These are phyloP conservation scores for Poeciliopsis gracilis DNA, from an alignment of 2,797 vertebrate species.

Conservation along the genomic window DNA sequence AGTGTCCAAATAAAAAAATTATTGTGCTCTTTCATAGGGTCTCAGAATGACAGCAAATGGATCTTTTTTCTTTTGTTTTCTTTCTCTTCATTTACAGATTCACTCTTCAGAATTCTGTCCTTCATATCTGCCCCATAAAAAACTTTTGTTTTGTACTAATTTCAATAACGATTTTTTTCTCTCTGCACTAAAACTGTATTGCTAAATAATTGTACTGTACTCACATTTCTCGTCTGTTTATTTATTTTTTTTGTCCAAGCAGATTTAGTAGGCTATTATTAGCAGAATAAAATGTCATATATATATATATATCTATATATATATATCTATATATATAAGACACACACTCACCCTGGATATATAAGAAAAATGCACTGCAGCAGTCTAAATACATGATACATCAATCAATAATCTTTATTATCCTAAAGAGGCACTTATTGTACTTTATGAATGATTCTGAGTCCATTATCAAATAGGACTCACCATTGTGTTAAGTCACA, in stretches of 20 bases:
- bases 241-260: background rate
- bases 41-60: slow-evolving; percentile 60
- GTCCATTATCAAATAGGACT: background rate
- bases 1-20: slow-evolving; percentile 39
- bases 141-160: background rate
- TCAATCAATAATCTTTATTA: too few relatives aligned
- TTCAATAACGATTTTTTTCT: background rate
- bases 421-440: too few relatives aligned
- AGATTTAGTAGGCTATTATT: background rate
- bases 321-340: too few relatives aligned
- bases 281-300: too few relatives aligned
- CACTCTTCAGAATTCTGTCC: slow-evolving; percentile 34
- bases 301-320: background rate
- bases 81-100: slow-evolving; percentile 47
- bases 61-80: slow-evolving; percentile 37
- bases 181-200: background rate
- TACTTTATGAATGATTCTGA: background rate
- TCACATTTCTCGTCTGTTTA: background rate
- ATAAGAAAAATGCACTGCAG: background rate
- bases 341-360: too few relatives aligned
- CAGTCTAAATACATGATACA: background rate
- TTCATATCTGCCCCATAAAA: slow-evolving; percentile 3
- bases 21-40: slow-evolving; percentile 45
- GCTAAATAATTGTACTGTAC: background rate
- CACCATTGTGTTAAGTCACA: background rate